These are phyloP conservation scores for Bufo bufo DNA, from an alignment of 2,113 vertebrate species.

Conservation along the genomic window DNA sequence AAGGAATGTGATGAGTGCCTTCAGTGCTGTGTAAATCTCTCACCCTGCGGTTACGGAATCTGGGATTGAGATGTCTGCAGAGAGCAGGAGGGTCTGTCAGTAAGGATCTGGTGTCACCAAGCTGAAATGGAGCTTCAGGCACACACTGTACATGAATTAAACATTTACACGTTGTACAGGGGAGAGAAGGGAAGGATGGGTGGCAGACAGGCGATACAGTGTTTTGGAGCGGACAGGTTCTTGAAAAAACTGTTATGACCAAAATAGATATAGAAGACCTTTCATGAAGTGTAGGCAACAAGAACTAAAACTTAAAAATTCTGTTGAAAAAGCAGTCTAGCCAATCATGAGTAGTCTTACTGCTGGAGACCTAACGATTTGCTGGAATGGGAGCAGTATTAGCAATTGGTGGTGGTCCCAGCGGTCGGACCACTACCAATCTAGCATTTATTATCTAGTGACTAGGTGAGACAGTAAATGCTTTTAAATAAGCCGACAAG, in stretches of 20 bases:
- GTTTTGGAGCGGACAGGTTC: not conserved
- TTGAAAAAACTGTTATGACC: not conserved
- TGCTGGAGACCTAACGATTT: not conserved
- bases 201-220: not conserved
- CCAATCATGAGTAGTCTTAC: not conserved
- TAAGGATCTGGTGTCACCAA: slow-evolving; percentile 56
- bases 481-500: too few species aligned
- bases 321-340: not conserved
- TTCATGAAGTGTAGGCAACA: not conserved
- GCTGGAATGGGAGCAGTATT: not conserved
- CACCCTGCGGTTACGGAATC: slow-evolving; percentile 23
- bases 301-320: not conserved
- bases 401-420: too few species aligned
- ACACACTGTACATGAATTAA: slow-evolving; percentile 57
- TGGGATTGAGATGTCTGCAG: slow-evolving; percentile 49
- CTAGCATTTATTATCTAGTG: too few species aligned
- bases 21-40: slow-evolving; percentile 1
- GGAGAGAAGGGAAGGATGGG: slow-evolving; percentile 30
- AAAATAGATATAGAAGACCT: not conserved
- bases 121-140: slow-evolving; percentile 55
- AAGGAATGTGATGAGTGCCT: slow-evolving; percentile 26
- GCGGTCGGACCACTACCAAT: too few species aligned
- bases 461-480: too few species aligned
- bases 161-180: slow-evolving; percentile 52
- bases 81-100: slow-evolving; percentile 59